A percentile compares a stretch with the other conserved stretches of the same genome.
phyloP scores from a whole-genome alignment of 2,113 vertebrate genomes.

The Machaerirhynchus nigripectus region DNA sequence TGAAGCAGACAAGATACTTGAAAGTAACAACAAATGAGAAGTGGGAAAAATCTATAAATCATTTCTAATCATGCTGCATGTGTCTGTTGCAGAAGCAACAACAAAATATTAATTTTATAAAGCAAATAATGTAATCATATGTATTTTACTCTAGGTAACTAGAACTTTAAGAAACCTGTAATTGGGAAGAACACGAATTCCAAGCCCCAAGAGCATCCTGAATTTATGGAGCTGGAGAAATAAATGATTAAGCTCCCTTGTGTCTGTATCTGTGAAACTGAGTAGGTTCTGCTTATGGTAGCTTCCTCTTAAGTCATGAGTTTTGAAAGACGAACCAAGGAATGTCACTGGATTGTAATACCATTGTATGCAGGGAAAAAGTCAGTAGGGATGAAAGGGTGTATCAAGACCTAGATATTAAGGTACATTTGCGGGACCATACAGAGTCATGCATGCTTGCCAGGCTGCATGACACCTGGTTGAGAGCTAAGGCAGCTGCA shows the following conservation, averaged over 20 bases:
- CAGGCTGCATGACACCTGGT: neutral
- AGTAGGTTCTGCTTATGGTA: neutral
- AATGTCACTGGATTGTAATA: neutral
- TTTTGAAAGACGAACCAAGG: neutral
- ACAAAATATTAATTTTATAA: neutral
- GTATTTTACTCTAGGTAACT: neutral
- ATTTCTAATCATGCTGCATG: neutral
- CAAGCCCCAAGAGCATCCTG: neutral
- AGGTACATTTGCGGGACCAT: neutral
- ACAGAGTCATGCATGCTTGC: neutral
- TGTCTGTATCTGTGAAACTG: neutral
- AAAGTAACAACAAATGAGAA: neutral
- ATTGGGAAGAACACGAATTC: neutral
- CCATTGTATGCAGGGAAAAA: neutral
- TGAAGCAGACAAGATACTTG: neutral
- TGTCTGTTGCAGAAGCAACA: neutral
- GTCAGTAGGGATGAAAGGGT: neutral
- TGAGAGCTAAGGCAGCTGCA: neutral
- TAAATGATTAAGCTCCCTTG: neutral
- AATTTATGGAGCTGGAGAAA: neutral
- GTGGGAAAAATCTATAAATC: neutral
- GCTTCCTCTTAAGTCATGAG: neutral
- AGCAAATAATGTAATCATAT: neutral
- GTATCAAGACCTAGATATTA: neutral
- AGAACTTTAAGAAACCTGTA: neutral